Percentiles rank a stretch among this genome's conserved stretches.
Conservation (phyloP, 2,888 invertebrate genomes). For the Orchestes rusci region DNA sequence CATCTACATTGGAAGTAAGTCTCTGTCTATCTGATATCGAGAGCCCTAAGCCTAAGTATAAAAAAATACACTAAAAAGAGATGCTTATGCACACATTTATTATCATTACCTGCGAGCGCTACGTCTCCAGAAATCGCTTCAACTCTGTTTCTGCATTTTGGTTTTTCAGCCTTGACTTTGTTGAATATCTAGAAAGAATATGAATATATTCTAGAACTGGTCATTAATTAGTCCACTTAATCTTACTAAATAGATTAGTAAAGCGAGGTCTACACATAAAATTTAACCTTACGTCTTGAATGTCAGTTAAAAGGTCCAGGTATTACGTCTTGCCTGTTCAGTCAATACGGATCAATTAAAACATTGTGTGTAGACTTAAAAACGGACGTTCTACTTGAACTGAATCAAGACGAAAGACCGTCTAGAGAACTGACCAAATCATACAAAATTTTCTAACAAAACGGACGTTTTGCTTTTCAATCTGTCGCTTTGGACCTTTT, state of each 20-base stretch:
- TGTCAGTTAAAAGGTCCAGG: too few relatives aligned
- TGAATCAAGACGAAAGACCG: too few relatives aligned
- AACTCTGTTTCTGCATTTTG: conserved; percentile 60
- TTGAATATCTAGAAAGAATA: conserved; percentile 47
- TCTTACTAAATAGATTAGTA: background rate
- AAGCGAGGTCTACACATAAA: background rate
- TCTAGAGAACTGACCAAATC: too few relatives aligned
- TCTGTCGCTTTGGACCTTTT: too few relatives aligned
- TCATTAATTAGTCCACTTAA: background rate
- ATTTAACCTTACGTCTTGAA: too few relatives aligned
- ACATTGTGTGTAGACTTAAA: too few relatives aligned
- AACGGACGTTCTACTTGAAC: too few relatives aligned
- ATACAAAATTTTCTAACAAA: too few relatives aligned
- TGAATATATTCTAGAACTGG: background rate
- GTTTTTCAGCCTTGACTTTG: conserved; percentile 46
- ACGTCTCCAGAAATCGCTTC: conserved; percentile 63
- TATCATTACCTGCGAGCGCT: conserved; percentile 43
- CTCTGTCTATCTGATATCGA: conserved; percentile 53
- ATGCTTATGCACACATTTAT: background rate
- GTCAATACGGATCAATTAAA: too few relatives aligned
- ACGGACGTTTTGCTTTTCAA: too few relatives aligned
- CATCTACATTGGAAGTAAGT: conserved; percentile 57
- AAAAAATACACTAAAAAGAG: too few relatives aligned
- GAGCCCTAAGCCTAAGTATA: conserved; percentile 58
- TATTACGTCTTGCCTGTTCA: too few relatives aligned